Conservation (phyloP, 2,797 vertebrate genomes). For the Hoplostethus atlanticus region DNA sequence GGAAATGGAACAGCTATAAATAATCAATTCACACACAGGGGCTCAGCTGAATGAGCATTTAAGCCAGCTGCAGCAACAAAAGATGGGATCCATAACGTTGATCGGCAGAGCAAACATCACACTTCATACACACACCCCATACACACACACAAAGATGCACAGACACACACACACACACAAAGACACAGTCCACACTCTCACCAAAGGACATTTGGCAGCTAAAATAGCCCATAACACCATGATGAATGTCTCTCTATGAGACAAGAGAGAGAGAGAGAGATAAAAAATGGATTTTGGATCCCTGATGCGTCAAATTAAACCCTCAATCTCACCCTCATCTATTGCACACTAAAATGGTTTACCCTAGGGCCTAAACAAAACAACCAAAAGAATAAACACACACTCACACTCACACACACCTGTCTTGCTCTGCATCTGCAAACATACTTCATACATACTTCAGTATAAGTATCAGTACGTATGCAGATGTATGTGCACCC, state of each 20-base stretch:
- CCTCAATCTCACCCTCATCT: constrained; percentile 52
- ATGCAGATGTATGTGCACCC: constrained; percentile 7
- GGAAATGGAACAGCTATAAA: constrained; percentile 64
- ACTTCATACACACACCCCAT: not conserved
- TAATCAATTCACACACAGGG: constrained; percentile 52
- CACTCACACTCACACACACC: constrained; percentile 10
- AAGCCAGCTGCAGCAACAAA: constrained; percentile 66
- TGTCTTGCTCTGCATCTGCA: not conserved
- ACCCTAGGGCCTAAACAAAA: constrained; percentile 29
- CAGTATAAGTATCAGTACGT: too few species aligned
- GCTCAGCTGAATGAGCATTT: constrained; percentile 59
- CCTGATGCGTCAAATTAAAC: constrained; percentile 59
- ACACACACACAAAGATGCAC: constrained; percentile 18
- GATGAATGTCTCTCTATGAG: constrained; percentile 36
- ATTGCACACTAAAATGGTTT: constrained; percentile 49
- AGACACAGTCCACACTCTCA: constrained; percentile 45
- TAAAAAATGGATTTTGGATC: constrained; percentile 44
- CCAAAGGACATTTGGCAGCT: constrained; percentile 46
- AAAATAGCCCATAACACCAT: constrained; percentile 55
- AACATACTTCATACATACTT: not conserved
- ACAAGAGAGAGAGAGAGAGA: constrained; percentile 29
- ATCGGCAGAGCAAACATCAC: constrained; percentile 49
- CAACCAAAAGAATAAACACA: not conserved
- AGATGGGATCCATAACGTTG: constrained; percentile 72
- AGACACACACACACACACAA: constrained; percentile 19